phyloP scores from a whole-genome alignment of 2,113 vertebrate species.

The Aegotheles bennettii region DNA sequence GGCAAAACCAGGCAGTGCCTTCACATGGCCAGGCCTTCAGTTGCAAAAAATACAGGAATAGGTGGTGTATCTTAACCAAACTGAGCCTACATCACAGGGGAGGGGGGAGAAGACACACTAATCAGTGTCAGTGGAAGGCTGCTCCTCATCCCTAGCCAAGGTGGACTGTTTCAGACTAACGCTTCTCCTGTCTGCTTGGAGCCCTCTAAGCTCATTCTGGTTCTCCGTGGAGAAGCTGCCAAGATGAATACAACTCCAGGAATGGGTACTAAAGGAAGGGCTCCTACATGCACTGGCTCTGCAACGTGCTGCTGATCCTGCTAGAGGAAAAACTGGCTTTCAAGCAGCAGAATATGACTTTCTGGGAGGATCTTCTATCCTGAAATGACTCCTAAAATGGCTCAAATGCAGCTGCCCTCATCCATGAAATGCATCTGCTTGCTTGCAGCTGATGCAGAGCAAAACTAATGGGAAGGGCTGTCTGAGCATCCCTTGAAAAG shows the following conservation, averaged over 20 bases:
- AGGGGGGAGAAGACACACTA: background rate
- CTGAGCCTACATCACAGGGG: fast-evolving
- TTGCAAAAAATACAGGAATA: background rate
- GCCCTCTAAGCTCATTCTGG: conserved; percentile 22
- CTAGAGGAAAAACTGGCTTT: background rate
- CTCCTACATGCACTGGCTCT: background rate
- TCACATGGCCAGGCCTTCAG: background rate
- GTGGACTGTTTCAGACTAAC: conserved; percentile 10
- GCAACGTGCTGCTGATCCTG: background rate
- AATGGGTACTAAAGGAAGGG: background rate
- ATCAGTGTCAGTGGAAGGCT: background rate
- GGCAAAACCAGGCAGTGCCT: background rate
- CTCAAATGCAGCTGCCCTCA: background rate
- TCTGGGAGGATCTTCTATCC: background rate
- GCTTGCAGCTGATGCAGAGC: background rate
- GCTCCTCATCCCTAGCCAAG: background rate
- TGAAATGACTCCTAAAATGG: background rate
- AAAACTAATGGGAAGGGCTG: background rate
- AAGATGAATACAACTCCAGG: conserved; percentile 16
- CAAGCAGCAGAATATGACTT: background rate
- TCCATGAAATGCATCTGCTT: background rate
- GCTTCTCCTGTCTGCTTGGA: conserved; percentile 4
- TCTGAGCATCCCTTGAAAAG: background rate
- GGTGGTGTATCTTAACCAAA: background rate
- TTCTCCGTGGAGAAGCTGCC: background rate